Percentiles rank a stretch among this genome's conserved stretches.
Evolutionary conservation across 2,797 vertebrate genomes (phyloP).

Genomic region (Dendrocincla fuliginosa): DNA sequence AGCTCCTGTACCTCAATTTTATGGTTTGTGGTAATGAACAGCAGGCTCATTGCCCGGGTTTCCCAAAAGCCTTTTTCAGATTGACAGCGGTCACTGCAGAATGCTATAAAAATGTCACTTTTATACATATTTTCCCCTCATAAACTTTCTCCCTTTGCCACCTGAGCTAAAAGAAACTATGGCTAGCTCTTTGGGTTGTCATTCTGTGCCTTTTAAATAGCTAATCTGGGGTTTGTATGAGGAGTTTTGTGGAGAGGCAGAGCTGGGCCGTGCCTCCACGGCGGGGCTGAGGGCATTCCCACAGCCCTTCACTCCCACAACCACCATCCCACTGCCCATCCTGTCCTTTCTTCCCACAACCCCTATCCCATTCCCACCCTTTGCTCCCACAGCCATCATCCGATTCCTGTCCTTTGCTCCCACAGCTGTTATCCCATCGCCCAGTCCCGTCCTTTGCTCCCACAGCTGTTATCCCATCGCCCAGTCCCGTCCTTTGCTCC

Average conservation of each 20-base stretch:
- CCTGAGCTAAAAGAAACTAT: not conserved
- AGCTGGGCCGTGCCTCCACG: not conserved
- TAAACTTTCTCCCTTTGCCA: not conserved
- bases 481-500: too few relatives aligned
- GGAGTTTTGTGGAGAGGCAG: accelerated
- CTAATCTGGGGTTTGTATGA: accelerated
- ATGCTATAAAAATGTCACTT: not conserved
- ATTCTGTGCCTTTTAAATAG: not conserved
- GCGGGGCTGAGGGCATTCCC: not conserved
- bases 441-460: not conserved
- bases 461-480: not conserved
- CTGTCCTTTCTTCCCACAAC: not conserved
- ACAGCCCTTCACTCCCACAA: not conserved
- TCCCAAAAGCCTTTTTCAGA: not conserved
- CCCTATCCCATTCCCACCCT: not conserved
- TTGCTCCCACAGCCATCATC: not conserved
- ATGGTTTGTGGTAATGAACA: not conserved
- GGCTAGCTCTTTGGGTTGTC: not conserved
- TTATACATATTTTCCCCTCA: not conserved
- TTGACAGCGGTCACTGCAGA: accelerated
- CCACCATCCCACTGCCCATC: not conserved
- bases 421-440: not conserved
- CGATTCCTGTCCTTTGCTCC: not conserved
- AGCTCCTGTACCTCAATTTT: not conserved
- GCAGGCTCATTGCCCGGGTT: not conserved